phyloP scores from a whole-genome alignment of 2,888 invertebrate species.

The Clanis bilineata region DNA sequence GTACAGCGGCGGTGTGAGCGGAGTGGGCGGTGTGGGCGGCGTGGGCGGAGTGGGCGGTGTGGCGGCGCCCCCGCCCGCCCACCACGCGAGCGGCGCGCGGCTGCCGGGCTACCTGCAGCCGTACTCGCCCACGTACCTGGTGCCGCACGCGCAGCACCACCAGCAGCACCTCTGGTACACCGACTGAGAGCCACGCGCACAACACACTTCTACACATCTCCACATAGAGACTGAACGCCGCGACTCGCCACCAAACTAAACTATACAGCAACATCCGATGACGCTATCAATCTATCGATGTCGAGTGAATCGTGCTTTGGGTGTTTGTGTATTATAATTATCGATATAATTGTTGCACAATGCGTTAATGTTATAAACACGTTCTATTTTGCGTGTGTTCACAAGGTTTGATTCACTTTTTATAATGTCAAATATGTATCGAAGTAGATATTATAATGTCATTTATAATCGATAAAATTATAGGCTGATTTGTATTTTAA shows the following conservation, averaged over 20 bases:
- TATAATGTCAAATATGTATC: background rate
- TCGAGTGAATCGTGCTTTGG: background rate
- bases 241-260: too few relatives aligned
- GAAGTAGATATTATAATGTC: background rate
- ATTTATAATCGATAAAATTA: background rate
- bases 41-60: constrained; percentile 85
- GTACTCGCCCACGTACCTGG: constrained; percentile 75
- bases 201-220: background rate
- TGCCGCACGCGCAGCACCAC: constrained; percentile 67
- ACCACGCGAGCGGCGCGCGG: constrained; percentile 87
- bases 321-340: background rate
- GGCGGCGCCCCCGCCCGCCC: constrained; percentile 93
- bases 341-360: background rate
- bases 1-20: constrained; percentile 32
- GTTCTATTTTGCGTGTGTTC: background rate
- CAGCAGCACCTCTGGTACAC: constrained; percentile 91
- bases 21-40: constrained; percentile 66
- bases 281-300: background rate
- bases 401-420: background rate
- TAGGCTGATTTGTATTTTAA: background rate
- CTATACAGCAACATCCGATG: background rate
- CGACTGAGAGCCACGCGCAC: constrained; percentile 69
- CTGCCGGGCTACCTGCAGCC: constrained; percentile 77
- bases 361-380: background rate
- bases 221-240: too few relatives aligned